Evolutionary conservation across 2,113 vertebrate species (phyloP).

Genomic region (Neogobius melanostomus): DNA sequence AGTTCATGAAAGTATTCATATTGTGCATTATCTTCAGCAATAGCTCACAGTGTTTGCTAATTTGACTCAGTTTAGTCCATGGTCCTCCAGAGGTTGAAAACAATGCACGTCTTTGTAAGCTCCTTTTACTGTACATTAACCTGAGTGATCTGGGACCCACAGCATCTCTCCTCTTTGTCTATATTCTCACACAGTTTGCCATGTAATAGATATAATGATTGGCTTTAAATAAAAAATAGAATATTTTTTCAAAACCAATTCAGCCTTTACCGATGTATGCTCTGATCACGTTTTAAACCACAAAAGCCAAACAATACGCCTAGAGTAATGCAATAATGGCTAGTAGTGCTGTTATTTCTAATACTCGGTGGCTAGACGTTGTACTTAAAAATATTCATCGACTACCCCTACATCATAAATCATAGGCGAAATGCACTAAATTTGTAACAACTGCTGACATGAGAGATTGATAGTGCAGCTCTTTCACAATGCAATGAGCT

Average conservation of each 20-base stretch:
- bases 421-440: constrained; percentile 10
- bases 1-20: too few species aligned
- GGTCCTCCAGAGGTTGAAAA: constrained; percentile 8
- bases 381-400: constrained; percentile 9
- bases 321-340: background rate
- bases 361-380: background rate
- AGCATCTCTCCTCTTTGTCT: constrained; percentile 1
- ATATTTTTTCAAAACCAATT: too few species aligned
- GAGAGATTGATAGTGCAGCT: constrained; percentile 15
- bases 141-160: constrained; percentile 9
- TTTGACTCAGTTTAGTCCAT: background rate
- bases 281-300: background rate
- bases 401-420: constrained; percentile 5
- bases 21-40: too few species aligned
- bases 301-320: background rate
- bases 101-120: constrained; percentile 1
- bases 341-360: background rate
- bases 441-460: constrained; percentile 14
- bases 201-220: constrained; percentile 13
- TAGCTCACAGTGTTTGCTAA: background rate
- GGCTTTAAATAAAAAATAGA: background rate
- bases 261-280: background rate
- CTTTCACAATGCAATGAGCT: constrained; percentile 10
- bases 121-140: constrained; percentile 22
- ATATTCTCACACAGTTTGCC: constrained; percentile 17